A percentile compares a stretch with the other conserved stretches of the same genome.
Conservation (phyloP, 92 coral and sea anemone genomes). For the Isaurus tuberculatus region DNA sequence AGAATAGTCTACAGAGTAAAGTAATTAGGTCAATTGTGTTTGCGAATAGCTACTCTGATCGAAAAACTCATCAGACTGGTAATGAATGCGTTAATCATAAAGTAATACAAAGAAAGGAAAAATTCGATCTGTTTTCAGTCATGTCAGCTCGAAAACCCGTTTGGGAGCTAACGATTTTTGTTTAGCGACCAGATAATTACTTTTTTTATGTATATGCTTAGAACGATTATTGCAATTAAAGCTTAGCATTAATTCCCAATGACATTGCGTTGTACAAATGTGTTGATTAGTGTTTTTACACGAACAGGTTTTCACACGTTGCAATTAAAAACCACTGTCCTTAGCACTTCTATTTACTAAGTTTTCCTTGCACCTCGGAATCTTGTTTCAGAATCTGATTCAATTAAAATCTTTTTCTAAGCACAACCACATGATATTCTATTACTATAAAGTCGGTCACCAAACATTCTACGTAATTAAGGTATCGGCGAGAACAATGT, state of each 20-base stretch:
- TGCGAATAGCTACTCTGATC: background rate
- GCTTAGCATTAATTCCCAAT: background rate
- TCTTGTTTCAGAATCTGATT: slow-evolving; percentile 15
- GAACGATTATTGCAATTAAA: background rate
- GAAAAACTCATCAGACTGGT: background rate
- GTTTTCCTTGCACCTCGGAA: background rate
- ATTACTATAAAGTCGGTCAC: background rate
- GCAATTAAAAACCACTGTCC: slow-evolving; percentile 50
- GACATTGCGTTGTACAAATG: slow-evolving; percentile 5
- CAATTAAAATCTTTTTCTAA: slow-evolving; percentile 39
- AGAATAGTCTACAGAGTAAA: background rate
- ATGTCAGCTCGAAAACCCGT: background rate
- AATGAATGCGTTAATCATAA: background rate
- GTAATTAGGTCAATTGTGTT: slow-evolving; percentile 15
- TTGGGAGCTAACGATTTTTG: background rate
- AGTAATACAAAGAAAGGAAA: background rate
- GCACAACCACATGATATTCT: background rate
- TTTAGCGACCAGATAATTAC: background rate
- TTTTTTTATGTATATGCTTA: background rate
- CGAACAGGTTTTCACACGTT: slow-evolving; percentile 45
- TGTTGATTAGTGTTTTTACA: slow-evolving; percentile 23
- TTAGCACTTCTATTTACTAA: slow-evolving; percentile 24
- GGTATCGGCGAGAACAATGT: slow-evolving; percentile 45
- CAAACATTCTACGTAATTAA: slow-evolving; percentile 43
- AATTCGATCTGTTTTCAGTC: background rate